phyloP scores from a whole-genome alignment of 2,888 invertebrate genomes.

The Ecdyonurus torrentis region DNA sequence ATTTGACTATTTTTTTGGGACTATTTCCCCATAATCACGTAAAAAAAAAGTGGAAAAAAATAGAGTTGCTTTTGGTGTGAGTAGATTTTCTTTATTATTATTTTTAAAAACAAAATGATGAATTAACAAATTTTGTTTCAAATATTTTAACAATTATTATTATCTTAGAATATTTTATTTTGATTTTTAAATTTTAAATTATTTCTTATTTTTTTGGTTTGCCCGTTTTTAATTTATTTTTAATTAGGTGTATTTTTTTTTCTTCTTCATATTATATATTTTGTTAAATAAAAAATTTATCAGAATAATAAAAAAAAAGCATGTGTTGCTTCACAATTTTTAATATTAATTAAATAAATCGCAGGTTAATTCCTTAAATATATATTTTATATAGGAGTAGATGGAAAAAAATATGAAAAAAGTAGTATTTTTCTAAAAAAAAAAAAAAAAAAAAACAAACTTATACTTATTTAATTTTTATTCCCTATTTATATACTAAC shows the following conservation, averaged over 20 bases:
- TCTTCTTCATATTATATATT: not conserved
- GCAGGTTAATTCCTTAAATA: not conserved
- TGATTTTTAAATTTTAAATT: not conserved
- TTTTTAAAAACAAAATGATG: too few relatives aligned
- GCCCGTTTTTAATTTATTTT: not conserved
- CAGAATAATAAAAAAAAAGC: not conserved
- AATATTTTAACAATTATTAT: not conserved
- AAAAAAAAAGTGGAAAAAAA: too few relatives aligned
- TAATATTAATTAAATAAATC: not conserved
- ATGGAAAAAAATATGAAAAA: too few relatives aligned
- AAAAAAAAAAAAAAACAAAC: too few relatives aligned
- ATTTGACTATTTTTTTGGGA: too few relatives aligned
- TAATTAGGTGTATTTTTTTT: constrained; percentile 4
- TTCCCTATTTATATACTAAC: too few relatives aligned
- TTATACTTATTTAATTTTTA: too few relatives aligned
- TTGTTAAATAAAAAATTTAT: constrained; percentile 1
- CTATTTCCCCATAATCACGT: too few relatives aligned
- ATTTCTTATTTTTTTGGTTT: not conserved
- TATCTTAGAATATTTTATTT: not conserved
- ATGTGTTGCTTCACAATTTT: not conserved
- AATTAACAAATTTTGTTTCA: not conserved
- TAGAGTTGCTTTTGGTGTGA: too few relatives aligned
- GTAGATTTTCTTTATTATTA: too few relatives aligned
- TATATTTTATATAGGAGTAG: too few relatives aligned
- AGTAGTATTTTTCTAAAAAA: too few relatives aligned